phyloP scores from a whole-genome alignment of 2,797 vertebrate genomes.

The Glyptemys insculpta region DNA sequence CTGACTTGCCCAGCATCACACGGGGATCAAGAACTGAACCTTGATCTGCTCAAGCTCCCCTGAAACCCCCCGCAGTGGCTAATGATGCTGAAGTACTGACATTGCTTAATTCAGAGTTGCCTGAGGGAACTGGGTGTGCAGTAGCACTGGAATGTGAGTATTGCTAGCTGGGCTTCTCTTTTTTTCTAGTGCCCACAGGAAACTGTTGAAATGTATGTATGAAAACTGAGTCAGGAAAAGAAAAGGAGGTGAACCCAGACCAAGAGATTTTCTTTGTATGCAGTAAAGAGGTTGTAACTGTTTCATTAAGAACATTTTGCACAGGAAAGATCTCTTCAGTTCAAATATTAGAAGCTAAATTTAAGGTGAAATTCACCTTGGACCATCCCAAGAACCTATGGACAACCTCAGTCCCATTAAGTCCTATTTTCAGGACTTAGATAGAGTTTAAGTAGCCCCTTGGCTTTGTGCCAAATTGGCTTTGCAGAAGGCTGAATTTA shows the following conservation, averaged over 20 bases:
- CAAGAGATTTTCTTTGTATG: background rate
- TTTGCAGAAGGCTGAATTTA: background rate
- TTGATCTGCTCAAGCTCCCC: background rate
- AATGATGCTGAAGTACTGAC: background rate
- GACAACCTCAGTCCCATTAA: background rate
- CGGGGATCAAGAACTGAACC: background rate
- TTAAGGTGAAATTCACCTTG: background rate
- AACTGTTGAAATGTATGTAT: background rate
- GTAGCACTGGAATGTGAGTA: background rate
- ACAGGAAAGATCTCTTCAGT: background rate
- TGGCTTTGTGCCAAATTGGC: background rate
- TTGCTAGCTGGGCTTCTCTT: background rate
- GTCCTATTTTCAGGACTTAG: background rate
- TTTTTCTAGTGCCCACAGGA: background rate
- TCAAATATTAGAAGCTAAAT: background rate
- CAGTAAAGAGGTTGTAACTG: background rate
- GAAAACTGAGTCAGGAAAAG: background rate
- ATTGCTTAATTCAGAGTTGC: background rate
- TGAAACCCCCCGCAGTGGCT: background rate
- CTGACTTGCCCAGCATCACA: fast-evolving
- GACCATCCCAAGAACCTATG: background rate
- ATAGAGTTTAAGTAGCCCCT: background rate
- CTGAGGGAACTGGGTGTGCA: background rate
- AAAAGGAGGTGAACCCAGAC: background rate
- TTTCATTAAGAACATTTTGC: background rate